phyloP scores from a whole-genome alignment of 2,797 vertebrate species.

The Microhierax caerulescens region DNA sequence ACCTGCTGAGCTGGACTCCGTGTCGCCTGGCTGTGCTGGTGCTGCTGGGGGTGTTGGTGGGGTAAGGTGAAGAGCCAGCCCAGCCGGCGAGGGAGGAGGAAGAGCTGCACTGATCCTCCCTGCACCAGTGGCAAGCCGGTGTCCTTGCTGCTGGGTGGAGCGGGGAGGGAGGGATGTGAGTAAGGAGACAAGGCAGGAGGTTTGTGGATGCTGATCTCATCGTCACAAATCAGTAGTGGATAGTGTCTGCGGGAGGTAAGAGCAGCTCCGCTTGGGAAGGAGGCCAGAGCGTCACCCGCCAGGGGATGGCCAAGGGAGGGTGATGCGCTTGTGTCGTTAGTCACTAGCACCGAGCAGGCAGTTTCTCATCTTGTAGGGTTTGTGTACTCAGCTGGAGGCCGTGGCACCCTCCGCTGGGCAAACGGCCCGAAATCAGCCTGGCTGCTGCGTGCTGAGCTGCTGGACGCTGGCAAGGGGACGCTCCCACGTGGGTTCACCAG shows the following conservation, averaged over 20 bases:
- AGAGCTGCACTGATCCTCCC: not conserved
- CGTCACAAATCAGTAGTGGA: not conserved
- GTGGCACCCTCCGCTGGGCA: not conserved
- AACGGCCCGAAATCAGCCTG: fast-evolving
- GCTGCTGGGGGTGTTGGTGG: not conserved
- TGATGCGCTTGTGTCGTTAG: fast-evolving
- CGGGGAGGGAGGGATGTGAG: not conserved
- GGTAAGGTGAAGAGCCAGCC: not conserved
- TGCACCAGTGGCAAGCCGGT: not conserved
- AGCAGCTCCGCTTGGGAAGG: not conserved
- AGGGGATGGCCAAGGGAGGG: not conserved
- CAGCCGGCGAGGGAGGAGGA: fast-evolving
- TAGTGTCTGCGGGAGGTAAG: not conserved
- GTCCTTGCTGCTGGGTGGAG: not conserved
- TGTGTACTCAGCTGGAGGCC: not conserved
- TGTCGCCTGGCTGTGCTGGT: not conserved
- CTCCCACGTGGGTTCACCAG: fast-evolving
- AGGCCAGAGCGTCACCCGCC: not conserved
- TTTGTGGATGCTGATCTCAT: not conserved
- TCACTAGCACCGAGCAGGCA: not conserved
- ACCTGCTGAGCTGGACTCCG: not conserved
- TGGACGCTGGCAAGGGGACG: fast-evolving
- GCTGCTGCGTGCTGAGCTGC: not conserved
- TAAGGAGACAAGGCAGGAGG: not conserved
- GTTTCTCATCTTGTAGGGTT: not conserved